These are phyloP conservation scores for Geotrypetes seraphini DNA, from an alignment of 2,797 vertebrate genomes.

Conservation along the genomic window DNA sequence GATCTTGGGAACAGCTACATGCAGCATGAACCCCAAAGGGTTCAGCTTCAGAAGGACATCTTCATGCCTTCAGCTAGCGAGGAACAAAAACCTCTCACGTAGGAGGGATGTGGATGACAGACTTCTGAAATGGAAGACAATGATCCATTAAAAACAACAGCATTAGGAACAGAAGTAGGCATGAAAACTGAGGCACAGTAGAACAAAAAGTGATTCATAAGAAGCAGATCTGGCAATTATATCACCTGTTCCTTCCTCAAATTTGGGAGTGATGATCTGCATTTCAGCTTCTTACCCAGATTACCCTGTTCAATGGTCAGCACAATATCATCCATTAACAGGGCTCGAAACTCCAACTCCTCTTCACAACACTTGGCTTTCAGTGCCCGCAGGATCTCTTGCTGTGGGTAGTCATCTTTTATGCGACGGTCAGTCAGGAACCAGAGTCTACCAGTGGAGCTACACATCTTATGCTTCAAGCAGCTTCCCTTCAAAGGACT, in stretches of 20 bases:
- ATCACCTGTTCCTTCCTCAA: too few species aligned
- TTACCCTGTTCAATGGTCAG: conserved; percentile 64
- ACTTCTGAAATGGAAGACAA: too few species aligned
- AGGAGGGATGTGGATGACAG: too few species aligned
- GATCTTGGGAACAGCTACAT: too few species aligned
- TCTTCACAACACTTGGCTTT: conserved; percentile 68
- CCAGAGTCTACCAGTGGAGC: conserved; percentile 59
- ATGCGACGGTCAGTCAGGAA: conserved; percentile 69
- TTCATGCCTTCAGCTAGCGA: too few species aligned
- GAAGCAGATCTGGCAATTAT: too few species aligned
- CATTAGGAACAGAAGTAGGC: too few species aligned
- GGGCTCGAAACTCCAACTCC: conserved; percentile 56
- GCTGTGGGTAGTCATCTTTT: conserved; percentile 65
- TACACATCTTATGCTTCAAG: conserved; percentile 76
- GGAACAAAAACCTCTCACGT: too few species aligned
- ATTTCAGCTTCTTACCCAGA: conserved; percentile 48
- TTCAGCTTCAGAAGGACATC: too few species aligned
- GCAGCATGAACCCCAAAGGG: too few species aligned
- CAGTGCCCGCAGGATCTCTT: conserved; percentile 58
- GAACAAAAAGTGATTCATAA: neutral
- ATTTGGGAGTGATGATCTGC: too few species aligned
- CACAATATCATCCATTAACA: conserved; percentile 65
- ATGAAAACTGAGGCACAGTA: neutral
- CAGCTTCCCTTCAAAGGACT: conserved; percentile 25
- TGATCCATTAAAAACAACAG: too few species aligned